phyloP scores from a whole-genome alignment of 2,113 vertebrate species.

The Sclerurus mexicanus region DNA sequence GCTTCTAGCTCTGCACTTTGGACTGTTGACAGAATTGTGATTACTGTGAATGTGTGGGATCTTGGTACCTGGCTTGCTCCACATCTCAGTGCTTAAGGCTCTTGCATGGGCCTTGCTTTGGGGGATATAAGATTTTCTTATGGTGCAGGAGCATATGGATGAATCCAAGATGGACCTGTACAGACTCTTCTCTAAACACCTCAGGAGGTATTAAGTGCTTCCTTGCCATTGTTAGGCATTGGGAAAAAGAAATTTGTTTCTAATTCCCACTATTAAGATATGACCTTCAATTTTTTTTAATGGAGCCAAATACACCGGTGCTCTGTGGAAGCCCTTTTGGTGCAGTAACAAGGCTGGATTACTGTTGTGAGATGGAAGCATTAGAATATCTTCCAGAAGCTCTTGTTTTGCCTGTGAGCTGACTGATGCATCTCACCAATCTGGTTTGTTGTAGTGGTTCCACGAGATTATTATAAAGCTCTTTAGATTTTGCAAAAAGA shows the following conservation, averaged over 20 bases:
- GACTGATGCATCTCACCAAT: not conserved
- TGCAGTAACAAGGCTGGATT: not conserved
- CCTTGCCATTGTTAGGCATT: not conserved
- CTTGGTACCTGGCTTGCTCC: not conserved
- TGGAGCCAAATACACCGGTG: not conserved
- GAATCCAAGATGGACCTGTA: not conserved
- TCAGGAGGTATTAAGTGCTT: not conserved
- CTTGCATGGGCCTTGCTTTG: not conserved
- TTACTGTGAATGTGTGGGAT: not conserved
- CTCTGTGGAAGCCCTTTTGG: not conserved
- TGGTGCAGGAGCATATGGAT: not conserved
- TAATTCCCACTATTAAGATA: not conserved
- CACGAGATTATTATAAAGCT: not conserved
- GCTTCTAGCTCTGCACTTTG: not conserved
- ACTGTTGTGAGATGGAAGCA: not conserved
- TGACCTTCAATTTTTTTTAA: not conserved
- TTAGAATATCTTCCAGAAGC: not conserved
- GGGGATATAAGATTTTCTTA: not conserved
- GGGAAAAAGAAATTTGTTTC: not conserved
- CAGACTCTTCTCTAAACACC: not conserved
- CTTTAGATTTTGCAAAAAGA: not conserved
- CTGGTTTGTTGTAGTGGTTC: accelerated
- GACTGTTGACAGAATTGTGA: not conserved
- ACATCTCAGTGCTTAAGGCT: not conserved
- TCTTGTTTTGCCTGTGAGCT: not conserved